phyloP scores from a whole-genome alignment of 1,140 invertebrate genomes.

The Dendrolimus kikuchii region DNA sequence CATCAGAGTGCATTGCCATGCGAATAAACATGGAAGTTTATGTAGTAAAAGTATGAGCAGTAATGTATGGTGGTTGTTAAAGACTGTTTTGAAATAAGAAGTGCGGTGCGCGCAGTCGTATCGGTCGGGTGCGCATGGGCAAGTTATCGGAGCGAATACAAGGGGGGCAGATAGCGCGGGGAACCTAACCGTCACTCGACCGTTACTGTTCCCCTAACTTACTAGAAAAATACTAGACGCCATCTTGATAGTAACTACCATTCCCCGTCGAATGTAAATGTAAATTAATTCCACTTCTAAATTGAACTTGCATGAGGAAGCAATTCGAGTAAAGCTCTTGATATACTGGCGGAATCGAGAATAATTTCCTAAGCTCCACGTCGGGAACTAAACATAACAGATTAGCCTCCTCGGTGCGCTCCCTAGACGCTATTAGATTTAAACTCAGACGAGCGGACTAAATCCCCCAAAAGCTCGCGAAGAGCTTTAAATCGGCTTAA shows the following conservation, averaged over 20 bases:
- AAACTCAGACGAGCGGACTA: conserved; percentile 34
- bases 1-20: conserved; percentile 42
- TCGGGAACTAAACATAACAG: conserved; percentile 36
- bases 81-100: conserved; percentile 63
- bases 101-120: conserved; percentile 49
- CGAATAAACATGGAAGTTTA: conserved; percentile 19
- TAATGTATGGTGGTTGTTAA: conserved; percentile 48
- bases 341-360: conserved; percentile 18
- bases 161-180: conserved; percentile 68
- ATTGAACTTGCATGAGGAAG: conserved; percentile 37
- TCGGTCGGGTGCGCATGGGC: conserved; percentile 68
- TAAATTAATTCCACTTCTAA: conserved; percentile 33
- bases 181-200: conserved; percentile 67
- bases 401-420: conserved; percentile 36
- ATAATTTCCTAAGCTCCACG: conserved; percentile 33
- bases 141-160: conserved; percentile 71
- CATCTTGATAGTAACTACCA: conserved; percentile 40
- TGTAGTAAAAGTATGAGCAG: conserved; percentile 32
- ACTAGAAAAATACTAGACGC: conserved; percentile 67
- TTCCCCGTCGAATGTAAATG: conserved; percentile 40
- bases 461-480: conserved; percentile 36
- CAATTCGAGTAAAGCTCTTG: conserved; percentile 21
- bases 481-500: conserved; percentile 50
- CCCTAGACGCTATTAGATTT: conserved; percentile 49
- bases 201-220: conserved; percentile 68